Evolutionary conservation across 2,888 invertebrate species (phyloP), one percentile per base, ranked within the genome.

Genomic region (Pemphredon lugubris): DNA sequence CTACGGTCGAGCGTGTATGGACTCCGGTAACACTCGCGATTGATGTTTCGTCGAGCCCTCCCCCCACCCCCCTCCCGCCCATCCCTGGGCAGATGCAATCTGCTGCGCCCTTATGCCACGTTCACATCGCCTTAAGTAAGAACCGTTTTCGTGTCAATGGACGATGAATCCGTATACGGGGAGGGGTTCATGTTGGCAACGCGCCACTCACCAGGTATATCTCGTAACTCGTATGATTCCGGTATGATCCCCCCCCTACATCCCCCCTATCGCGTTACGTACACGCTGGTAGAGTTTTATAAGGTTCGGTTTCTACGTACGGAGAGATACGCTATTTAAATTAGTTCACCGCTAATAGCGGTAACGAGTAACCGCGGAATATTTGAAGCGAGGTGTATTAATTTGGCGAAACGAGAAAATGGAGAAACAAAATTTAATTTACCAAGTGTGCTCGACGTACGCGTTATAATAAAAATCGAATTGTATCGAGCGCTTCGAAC

Each of bases 91-190:
- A 65, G 68, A 68, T 69, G 59, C 68, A 58, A 76, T 76, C 77
- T 72, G 37, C 53, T 16, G 37, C 37, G 34, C 7, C 34, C 63
- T 48, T 61, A 32, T 42, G 76, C 58, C 65, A 48, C 63, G 42
- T 66, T 68, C 58, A 45, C 72, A 40, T 37, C 32, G 40, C 39
- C 69, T 59, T 61, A 39, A 65, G 61, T 68, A 54, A 76, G 44
- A n/a, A 13, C 51, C 73, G 53, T 59, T 77, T 45, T 70, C 73
- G 77, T 77, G 76, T 77, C 76, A 67, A 77, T 73, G 70, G 55
- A 44, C 73, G 73, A 77, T 73, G 76, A 73, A 77, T 70, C 63
- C 55, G n/a, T 45, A 69, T 59, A 57, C 40, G n/a, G n/a, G n/a
- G n/a, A 16, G 23, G 5, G 60, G 48, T 64, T 71, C 71, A 71